Percentiles rank a stretch among this genome's conserved stretches.
Conservation (phyloP, 2,888 invertebrate species). For the Candidula unifasciata region DNA sequence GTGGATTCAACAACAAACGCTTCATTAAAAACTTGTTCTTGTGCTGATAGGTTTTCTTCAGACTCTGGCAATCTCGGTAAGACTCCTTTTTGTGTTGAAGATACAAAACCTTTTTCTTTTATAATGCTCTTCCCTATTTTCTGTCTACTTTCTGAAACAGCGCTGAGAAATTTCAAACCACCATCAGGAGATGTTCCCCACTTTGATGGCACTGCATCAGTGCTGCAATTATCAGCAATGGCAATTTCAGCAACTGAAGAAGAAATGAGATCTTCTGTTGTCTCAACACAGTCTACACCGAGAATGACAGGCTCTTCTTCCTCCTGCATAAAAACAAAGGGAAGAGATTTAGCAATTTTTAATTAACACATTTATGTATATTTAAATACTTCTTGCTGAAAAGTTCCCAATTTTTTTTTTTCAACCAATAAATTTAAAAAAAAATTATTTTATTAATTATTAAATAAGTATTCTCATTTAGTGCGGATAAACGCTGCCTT, state of each 20-base stretch:
- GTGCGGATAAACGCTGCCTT: neutral
- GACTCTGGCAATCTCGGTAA: constrained; percentile 15
- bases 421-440: too few relatives aligned
- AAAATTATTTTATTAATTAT: neutral
- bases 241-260: constrained; percentile 30
- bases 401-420: too few relatives aligned
- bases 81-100: constrained; percentile 30
- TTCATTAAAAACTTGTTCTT: neutral
- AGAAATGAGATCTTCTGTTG: constrained; percentile 44
- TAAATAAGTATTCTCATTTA: neutral
- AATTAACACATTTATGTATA: neutral
- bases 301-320: constrained; percentile 54
- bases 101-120: constrained; percentile 14
- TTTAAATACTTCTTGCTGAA: too few relatives aligned
- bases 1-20: constrained; percentile 1
- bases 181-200: constrained; percentile 44
- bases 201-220: constrained; percentile 34
- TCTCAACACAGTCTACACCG: constrained; percentile 51
- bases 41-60: neutral
- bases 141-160: constrained; percentile 47
- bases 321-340: constrained; percentile 44
- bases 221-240: constrained; percentile 16
- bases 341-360: neutral
- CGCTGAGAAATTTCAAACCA: constrained; percentile 45
- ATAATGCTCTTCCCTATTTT: constrained; percentile 45